phyloP scores from a whole-genome alignment of 2,797 vertebrate species.

The Paratrypauchen microcephalus region DNA sequence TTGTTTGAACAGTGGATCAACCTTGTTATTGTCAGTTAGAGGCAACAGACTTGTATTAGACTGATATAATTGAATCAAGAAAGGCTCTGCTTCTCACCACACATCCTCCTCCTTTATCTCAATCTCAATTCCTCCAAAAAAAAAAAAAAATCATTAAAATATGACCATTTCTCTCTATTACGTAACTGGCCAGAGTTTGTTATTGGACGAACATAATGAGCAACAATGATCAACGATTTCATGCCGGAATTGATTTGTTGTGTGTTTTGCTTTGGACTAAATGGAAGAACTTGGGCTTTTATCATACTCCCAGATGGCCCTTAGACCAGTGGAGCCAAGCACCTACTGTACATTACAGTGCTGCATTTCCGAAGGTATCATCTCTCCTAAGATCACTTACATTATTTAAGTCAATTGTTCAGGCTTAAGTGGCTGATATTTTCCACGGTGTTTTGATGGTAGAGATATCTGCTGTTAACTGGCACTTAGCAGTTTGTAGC shows the following conservation, averaged over 20 bases:
- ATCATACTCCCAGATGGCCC: constrained; percentile 58
- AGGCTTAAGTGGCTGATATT: constrained; percentile 47
- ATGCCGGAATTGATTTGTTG: constrained; percentile 26
- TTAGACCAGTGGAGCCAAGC: constrained; percentile 39
- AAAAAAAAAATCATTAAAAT: background rate
- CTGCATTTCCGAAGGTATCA: constrained; percentile 54
- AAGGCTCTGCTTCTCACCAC: constrained; percentile 11
- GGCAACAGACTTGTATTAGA: constrained; percentile 8
- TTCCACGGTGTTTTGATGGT: constrained; percentile 37
- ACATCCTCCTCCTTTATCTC: background rate
- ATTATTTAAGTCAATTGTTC: constrained; percentile 52
- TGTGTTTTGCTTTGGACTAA: constrained; percentile 46
- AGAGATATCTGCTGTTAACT: constrained; percentile 36
- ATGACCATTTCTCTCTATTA: background rate
- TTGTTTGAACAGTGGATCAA: no score
- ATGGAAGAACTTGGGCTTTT: constrained; percentile 61
- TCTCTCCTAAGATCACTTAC: constrained; percentile 62
- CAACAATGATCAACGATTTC: constrained; percentile 20
- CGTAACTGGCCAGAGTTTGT: no score
- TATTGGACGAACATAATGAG: constrained; percentile 9
- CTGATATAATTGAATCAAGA: constrained; percentile 36
- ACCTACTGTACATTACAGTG: constrained; percentile 36
- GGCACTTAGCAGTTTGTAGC: constrained; percentile 41
- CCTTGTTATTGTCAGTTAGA: no score
- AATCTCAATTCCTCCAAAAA: constrained; percentile 2